phyloP scores from a whole-genome alignment of 2,113 vertebrate species.

The Delphinus delphis region DNA sequence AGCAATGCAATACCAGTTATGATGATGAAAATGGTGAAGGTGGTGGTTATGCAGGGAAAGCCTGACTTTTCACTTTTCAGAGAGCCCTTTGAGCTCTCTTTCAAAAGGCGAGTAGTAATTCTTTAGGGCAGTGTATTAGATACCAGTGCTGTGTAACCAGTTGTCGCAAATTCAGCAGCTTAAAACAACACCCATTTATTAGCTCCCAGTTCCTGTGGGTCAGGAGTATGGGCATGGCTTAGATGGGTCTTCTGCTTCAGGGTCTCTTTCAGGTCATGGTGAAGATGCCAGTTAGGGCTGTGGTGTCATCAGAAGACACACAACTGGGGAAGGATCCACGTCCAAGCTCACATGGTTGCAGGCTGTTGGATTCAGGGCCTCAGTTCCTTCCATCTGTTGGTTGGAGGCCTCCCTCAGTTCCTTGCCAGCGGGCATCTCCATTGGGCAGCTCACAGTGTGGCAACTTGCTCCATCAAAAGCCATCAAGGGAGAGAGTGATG shows the following conservation, averaged over 20 bases:
- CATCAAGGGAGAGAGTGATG: background rate
- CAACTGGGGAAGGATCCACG: background rate
- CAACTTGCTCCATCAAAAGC: background rate
- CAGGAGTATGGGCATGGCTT: background rate
- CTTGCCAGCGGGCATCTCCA: background rate
- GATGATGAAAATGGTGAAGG: background rate
- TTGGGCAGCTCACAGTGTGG: background rate
- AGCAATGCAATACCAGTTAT: background rate
- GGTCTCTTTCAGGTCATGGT: background rate
- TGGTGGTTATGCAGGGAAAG: background rate
- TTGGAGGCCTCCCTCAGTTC: background rate
- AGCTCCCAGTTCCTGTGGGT: background rate
- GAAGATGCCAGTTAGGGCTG: background rate
- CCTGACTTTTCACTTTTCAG: background rate
- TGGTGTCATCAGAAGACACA: background rate
- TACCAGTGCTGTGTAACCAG: background rate
- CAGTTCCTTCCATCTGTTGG: background rate
- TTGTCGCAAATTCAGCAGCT: background rate
- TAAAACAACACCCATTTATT: background rate
- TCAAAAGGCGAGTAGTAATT: background rate
- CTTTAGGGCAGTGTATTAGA: background rate
- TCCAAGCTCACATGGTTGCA: background rate
- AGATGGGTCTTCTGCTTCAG: background rate
- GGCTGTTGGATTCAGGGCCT: background rate
- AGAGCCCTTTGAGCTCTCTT: background rate